Conservation (phyloP, 1,140 invertebrate genomes). For the Drosophila ohnishii region DNA sequence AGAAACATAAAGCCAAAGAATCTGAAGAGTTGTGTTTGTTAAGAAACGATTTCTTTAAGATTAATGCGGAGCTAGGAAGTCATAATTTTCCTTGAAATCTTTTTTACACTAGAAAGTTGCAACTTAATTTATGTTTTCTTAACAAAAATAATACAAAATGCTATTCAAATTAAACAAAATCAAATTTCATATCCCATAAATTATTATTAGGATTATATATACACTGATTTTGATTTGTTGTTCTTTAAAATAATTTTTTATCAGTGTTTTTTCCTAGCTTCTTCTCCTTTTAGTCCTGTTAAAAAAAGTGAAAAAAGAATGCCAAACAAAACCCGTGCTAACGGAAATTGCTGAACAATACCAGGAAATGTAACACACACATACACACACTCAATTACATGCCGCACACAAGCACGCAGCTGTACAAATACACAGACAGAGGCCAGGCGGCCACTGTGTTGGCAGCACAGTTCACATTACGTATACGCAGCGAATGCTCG, state of each 20-base stretch:
- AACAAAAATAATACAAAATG: not conserved
- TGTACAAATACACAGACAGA: conserved; percentile 4
- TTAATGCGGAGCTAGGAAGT: not conserved
- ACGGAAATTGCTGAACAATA: conserved; percentile 76
- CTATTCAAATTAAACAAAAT: not conserved
- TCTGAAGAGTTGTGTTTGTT: not conserved
- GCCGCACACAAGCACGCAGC: conserved; percentile 5
- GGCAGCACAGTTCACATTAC: conserved; percentile 43
- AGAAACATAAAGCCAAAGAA: not conserved
- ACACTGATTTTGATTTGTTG: not conserved
- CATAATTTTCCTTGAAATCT: not conserved
- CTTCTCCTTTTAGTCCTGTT: conserved; percentile 2
- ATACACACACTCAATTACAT: conserved; percentile 64
- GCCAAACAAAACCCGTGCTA: conserved; percentile 45
- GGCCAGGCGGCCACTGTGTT: conserved; percentile 21
- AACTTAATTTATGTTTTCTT: not conserved
- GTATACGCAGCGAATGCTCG: conserved; percentile 67
- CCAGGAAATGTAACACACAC: conserved; percentile 61
- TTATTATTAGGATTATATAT: not conserved
- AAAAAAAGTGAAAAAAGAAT: conserved; percentile 5
- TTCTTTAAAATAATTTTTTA: too few species aligned
- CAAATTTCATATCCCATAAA: not conserved
- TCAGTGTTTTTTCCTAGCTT: conserved; percentile 4
- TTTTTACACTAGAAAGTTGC: not conserved
- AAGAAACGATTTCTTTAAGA: not conserved